A percentile compares a stretch with the other conserved stretches of the same genome.
phyloP scores from a whole-genome alignment of 2,888 invertebrate species.

The Cynaeus angustus region DNA sequence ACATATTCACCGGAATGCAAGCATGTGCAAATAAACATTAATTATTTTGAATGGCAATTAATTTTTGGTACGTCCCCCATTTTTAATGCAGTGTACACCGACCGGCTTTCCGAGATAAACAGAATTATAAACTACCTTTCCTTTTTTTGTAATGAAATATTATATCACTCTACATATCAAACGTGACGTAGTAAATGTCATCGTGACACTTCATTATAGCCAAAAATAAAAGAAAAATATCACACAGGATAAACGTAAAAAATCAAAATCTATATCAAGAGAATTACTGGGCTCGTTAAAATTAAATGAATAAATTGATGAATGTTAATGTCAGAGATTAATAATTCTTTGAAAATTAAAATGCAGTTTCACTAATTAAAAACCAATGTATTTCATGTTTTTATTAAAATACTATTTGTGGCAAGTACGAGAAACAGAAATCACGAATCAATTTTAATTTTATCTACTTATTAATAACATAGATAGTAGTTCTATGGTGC shows the following conservation, averaged over 20 bases:
- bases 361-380: too few relatives aligned
- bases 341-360: too few relatives aligned
- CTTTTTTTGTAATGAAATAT: conserved; percentile 42
- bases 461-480: too few relatives aligned
- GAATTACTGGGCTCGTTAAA: too few relatives aligned
- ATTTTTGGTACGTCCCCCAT: conserved; percentile 49
- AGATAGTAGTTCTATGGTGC: too few relatives aligned
- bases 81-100: conserved; percentile 49
- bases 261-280: not conserved
- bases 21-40: conserved; percentile 54
- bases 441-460: too few relatives aligned
- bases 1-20: conserved; percentile 62
- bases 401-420: too few relatives aligned
- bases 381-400: too few relatives aligned
- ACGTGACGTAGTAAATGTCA: conserved; percentile 29
- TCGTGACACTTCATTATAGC: conserved; percentile 26
- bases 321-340: too few relatives aligned
- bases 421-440: too few relatives aligned
- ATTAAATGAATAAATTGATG: too few relatives aligned
- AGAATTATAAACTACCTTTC: conserved; percentile 47
- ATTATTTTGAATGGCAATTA: conserved; percentile 52
- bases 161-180: conserved; percentile 29
- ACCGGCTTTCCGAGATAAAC: conserved; percentile 48
- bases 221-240: not conserved
- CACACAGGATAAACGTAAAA: not conserved